A percentile compares a stretch with the other conserved stretches of the same genome.
Evolutionary conservation across 2,888 invertebrate species (phyloP).

Genomic region (Cotesia congregata): DNA sequence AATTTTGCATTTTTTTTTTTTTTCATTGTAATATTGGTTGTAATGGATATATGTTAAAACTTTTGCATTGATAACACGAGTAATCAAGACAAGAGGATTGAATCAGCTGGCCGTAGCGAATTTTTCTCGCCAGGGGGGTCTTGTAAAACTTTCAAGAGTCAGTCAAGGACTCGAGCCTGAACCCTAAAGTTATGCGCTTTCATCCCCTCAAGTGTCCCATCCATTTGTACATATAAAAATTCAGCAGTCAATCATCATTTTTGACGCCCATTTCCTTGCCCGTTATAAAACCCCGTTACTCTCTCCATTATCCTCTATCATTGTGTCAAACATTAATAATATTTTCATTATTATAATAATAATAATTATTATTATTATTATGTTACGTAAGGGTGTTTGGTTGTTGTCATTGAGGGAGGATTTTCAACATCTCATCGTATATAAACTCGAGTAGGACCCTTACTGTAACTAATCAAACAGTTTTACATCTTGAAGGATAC

Average conservation of each 20-base stretch:
- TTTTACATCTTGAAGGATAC: constrained; percentile 25
- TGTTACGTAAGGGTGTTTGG: constrained; percentile 29
- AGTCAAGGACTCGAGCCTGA: not conserved
- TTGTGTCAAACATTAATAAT: constrained; percentile 48
- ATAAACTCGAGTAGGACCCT: constrained; percentile 27
- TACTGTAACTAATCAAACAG: constrained; percentile 32
- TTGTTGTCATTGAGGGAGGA: constrained; percentile 20
- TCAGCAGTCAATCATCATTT: constrained; percentile 52
- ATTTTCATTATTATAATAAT: constrained; percentile 51
- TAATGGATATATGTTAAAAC: no score
- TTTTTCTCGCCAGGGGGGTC: not conserved
- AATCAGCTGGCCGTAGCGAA: not conserved
- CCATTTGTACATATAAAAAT: not conserved
- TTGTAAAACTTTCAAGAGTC: constrained; percentile 1
- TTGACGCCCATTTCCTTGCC: constrained; percentile 39
- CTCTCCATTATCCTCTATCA: constrained; percentile 51
- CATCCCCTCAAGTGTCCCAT: not conserved
- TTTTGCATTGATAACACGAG: no score
- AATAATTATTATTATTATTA: constrained; percentile 42
- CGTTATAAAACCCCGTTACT: constrained; percentile 50
- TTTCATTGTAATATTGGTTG: no score
- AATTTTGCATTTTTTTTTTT: no score
- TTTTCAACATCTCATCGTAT: constrained; percentile 17
- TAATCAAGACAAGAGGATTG: no score
- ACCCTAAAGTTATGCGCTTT: not conserved